Percentiles rank a stretch among this genome's conserved stretches.
Conservation (phyloP, 23 tunicate species). For the Clavelina lepadiformis region DNA sequence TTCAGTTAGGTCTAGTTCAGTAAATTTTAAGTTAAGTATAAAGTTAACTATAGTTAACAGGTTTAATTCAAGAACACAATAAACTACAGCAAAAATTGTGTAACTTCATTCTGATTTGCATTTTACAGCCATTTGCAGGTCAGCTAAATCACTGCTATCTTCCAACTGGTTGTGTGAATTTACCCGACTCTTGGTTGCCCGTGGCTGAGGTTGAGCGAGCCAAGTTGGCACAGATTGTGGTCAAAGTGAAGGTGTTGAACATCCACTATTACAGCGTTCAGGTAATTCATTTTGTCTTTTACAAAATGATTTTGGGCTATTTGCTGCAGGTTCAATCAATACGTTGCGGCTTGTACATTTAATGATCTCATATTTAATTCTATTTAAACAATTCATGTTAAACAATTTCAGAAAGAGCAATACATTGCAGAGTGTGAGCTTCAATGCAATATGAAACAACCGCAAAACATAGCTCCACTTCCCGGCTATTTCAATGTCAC, state of each 20-base stretch:
- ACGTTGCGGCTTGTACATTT: no score
- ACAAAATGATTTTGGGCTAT: no score
- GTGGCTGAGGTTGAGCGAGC: background rate
- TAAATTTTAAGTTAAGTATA: no score
- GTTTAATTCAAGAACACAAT: no score
- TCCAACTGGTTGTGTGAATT: background rate
- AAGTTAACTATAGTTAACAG: no score
- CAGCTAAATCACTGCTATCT: background rate
- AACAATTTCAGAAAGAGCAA: background rate
- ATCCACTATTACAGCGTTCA: background rate
- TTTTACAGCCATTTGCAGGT: background rate
- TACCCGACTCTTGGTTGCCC: background rate
- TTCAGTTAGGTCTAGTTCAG: no score
- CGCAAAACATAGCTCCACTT: background rate
- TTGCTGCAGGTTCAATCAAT: no score
- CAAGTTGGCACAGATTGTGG: background rate
- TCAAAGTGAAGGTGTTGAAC: background rate
- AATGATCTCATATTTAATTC: background rate
- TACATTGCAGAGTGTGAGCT: slow-evolving; percentile 16
- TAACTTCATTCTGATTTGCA: background rate
- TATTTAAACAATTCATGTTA: background rate
- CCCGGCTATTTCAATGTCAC: slow-evolving; percentile 11
- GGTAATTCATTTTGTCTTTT: no score
- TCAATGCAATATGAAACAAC: slow-evolving; percentile 15
- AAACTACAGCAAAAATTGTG: no score